Evolutionary conservation across 2,888 invertebrate species (phyloP), one percentile per base, ranked within the genome.

Genomic region (Drosophila nr. perissopoda): DNA sequence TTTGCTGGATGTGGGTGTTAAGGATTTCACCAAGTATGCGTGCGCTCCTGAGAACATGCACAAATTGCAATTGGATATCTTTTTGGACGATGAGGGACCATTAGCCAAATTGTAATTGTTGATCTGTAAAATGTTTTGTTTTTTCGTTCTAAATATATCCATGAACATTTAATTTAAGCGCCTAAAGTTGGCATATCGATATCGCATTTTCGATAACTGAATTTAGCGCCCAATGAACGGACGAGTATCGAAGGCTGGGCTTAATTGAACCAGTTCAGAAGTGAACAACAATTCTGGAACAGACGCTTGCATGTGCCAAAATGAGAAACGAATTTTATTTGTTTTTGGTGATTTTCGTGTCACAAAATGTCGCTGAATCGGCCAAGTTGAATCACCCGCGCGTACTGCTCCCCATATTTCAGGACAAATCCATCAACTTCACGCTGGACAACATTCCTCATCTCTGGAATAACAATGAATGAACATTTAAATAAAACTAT

Each of bases 401-500:
- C 91, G 97, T 99, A 70, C 94, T 99, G 62, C 94, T 99, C 66
- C 99, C 99, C 16, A 96, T 98, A 93, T 98, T 98, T 92, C 96
- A 97, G 87, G 95, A 97, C 90, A 95, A 97, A 68, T 95, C 96
- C 62, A 96, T 97, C 21, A 97, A 97, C 94, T 99, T 98, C 93
- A 97, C 97, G 0, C 94, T 99, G 83, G 97, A 98, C 18, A 18
- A 18, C 38, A 18, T 8, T n/a, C 8, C n/a, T 38, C 38, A n/a
- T 38, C 8, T 8, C 3, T 1, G 8, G 18, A n/a, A 38, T n/a
- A 38, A 18, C 38, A 18, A 18, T 7, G 2, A 38, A 0, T 3
- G 7, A 42, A 21, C 6, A 42, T 42, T 3, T 21, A 42, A 42
- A 21, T 11, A 11, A 42, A n/a, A 11, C 2, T n/a, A n/a, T 40